Base-by-base conservation (phyloP, 1,140 invertebrate species). In the Euschistus heros region DNA sequence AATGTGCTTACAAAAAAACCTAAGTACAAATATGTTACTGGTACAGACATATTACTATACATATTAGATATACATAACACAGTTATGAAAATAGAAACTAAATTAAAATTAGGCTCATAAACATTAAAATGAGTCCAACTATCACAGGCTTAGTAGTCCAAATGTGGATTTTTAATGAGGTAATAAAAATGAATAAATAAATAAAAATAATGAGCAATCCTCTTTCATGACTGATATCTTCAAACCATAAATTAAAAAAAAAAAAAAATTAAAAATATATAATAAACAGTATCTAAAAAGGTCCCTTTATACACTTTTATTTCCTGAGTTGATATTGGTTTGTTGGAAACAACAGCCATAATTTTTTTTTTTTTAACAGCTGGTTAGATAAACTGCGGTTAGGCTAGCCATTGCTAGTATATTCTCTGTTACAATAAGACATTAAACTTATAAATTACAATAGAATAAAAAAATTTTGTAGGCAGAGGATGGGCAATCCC, bases 51-150 rank as follows among this genome's bases (percentile, higher is more conserved):
- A 37, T 37, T 37, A 37, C 33, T 57, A 24, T 24, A 24, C 10
- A 57, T 26, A 57, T 24, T 57, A 57, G 3, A 24, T 57, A 57
- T 10, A 57, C 15, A 57, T 17, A 57, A 24, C 4, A 17, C 15
- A 26, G 54, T 26, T 24, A 22, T 24, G 20, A 26, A 24, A 57
- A 17, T 57, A 57, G 54, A 24, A 57, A 57, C 54, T 57, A 57
- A 57, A 57, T 57, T 37, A 57, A 57, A 57, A 57, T 57, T 57
- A 57, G 54, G 54, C 54, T 57, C 24, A 57, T 26, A 57, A 57
- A 22, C 24, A 57, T 57, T 8, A 57, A 57, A 18, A 50, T 50
- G 24, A 57, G 54, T 57, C 54, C 18, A 50, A 26, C 54, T 57
- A 57, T 57, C 54, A 57, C 54, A 57, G 52, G 52, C 52, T 57